Evolutionary conservation across 2,888 invertebrate genomes (phyloP).

Genomic region (Loripinus fragilis): DNA sequence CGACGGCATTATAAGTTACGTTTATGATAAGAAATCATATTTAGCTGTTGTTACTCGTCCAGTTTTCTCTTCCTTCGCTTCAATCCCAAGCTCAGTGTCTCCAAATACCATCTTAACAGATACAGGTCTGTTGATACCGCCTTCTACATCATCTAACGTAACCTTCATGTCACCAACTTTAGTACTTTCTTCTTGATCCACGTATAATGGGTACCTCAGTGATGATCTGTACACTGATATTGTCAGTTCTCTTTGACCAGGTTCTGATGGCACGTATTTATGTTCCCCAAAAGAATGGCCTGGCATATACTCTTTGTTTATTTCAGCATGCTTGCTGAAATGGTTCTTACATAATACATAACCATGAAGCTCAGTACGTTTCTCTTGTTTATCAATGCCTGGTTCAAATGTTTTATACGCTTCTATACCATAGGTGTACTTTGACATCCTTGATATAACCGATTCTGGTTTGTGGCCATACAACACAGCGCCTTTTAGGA

Average conservation of each 20-base stretch:
- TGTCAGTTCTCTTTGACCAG: conserved; percentile 37
- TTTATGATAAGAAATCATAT: conserved; percentile 39
- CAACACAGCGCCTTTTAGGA: conserved; percentile 56
- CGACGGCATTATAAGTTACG: too few relatives aligned
- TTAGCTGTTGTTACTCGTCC: conserved; percentile 40
- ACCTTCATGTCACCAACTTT: conserved; percentile 59
- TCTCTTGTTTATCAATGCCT: conserved; percentile 47
- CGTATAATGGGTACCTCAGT: conserved; percentile 43
- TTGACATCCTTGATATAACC: conserved; percentile 54
- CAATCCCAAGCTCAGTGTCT: conserved; percentile 53
- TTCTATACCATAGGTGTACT: conserved; percentile 56
- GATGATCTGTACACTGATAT: conserved; percentile 49
- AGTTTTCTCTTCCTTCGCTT: conserved; percentile 43
- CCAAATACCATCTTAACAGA: conserved; percentile 60
- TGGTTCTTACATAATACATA: conserved; percentile 50
- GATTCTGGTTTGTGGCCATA: conserved; percentile 56
- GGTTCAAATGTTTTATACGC: conserved; percentile 51
- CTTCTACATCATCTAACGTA: conserved; percentile 34
- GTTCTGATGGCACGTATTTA: conserved; percentile 49
- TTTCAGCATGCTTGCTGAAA: conserved; percentile 53
- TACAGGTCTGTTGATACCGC: conserved; percentile 48
- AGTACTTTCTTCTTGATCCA: conserved; percentile 37
- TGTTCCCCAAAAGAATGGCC: conserved; percentile 49
- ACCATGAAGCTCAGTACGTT: conserved; percentile 28
- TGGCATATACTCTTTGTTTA: conserved; percentile 41